phyloP scores from a whole-genome alignment of 2,888 invertebrate species.

The Cryptophagus acutangulus region DNA sequence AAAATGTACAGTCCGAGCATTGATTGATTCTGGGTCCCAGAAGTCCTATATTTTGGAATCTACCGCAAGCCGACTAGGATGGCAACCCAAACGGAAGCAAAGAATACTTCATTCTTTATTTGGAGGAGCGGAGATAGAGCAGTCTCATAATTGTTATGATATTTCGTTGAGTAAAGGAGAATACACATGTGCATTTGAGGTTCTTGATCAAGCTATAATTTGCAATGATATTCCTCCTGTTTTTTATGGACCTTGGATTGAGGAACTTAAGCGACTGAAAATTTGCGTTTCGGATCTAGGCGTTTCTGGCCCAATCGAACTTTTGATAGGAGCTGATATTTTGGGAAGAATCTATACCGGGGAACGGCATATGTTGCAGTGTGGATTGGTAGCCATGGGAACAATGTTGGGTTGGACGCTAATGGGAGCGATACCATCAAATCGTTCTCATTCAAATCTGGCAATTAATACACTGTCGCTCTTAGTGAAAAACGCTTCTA shows the following conservation, averaged over 20 bases:
- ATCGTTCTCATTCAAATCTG: background rate
- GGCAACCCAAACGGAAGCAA: constrained; percentile 5
- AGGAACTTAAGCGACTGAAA: constrained; percentile 10
- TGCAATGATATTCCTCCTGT: constrained; percentile 10
- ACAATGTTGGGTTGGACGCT: constrained; percentile 10
- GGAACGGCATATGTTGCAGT: constrained; percentile 4
- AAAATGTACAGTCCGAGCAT: too few relatives aligned
- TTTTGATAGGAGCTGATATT: constrained; percentile 13
- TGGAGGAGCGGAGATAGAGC: constrained; percentile 10
- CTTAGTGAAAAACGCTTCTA: constrained; percentile 3
- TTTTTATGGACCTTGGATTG: constrained; percentile 11
- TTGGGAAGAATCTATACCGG: constrained; percentile 8
- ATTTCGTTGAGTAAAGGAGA: background rate
- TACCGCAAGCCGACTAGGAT: constrained; percentile 4
- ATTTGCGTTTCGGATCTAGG: constrained; percentile 8
- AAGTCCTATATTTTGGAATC: constrained; percentile 8
- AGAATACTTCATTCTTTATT: constrained; percentile 11
- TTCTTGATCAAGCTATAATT: constrained; percentile 11
- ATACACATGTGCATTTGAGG: constrained; percentile 7
- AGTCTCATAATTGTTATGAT: constrained; percentile 12
- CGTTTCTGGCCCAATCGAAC: constrained; percentile 11
- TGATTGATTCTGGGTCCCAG: too few relatives aligned
- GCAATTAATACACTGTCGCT: constrained; percentile 4
- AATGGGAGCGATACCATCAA: constrained; percentile 8
- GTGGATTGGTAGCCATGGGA: constrained; percentile 15